Base-by-base conservation (phyloP, 1,140 invertebrate species). In the Cherax quadricarinatus region DNA sequence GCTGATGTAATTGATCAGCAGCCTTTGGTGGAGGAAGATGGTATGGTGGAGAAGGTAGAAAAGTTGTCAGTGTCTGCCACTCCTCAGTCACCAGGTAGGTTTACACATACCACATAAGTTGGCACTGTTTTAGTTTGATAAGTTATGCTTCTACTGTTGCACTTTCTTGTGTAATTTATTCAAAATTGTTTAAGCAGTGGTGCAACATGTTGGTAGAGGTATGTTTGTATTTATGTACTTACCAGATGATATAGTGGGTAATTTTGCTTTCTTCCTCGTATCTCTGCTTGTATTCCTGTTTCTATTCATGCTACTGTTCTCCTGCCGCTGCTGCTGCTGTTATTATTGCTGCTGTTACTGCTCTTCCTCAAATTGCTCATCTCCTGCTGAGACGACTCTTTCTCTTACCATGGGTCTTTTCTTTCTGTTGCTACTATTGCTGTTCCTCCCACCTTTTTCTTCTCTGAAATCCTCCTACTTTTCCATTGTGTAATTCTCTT, bases 31-130 rank as follows among this genome's bases (percentile, higher is more conserved):
- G 93, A 93, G 53, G 93, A 91, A 30, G 88, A 93, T 60, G 93
- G 93, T 4, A 62, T 93, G 21, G 81, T 80, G 78, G 90, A 86
- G 57, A 87, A 70, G 21, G 75, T 82, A 24, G 90, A 85, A 10
- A 73, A 91, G 60, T 30, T 91, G 53, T 62, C 83, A 14, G 9
- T 91, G 7, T 80, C 90, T 60, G 83, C 83, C 18, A 75, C 24
- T 18, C 90, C 75, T 51, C 90, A 91, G 78, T 91, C 90, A 7
- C 90, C 90, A 91, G 84, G 90, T 91, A 70, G 24, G 90, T 80
- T 18, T 6, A n/a, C 70, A 24, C 70, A 75, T 9, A 30, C n/a
- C 7, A 75, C n/a, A 1, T 30, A 30, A 75, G 7, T 7, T 30
- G n/a, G 6, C 62, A 66, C 62, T 18, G 10, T 66, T 66, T 21